phyloP scores from a whole-genome alignment of 2,888 invertebrate species.

The Ectemnius cavifrons region DNA sequence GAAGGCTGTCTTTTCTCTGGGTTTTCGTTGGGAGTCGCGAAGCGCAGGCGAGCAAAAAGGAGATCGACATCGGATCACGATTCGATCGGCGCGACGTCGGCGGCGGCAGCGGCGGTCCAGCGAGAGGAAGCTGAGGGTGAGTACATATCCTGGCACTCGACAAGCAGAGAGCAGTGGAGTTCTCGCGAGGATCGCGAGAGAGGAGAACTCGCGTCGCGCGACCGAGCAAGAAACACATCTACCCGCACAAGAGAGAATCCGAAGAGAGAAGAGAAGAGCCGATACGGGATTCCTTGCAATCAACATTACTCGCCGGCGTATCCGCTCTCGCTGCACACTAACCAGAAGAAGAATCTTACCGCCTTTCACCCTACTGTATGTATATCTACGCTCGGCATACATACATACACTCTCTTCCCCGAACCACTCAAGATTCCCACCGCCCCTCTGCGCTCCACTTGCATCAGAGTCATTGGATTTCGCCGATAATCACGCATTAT shows the following conservation, averaged over 20 bases:
- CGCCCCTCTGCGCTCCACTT: background rate
- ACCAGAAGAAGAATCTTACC: conserved; percentile 52
- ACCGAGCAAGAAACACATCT: conserved; percentile 46
- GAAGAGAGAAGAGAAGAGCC: conserved; percentile 39
- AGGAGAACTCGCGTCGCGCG: conserved; percentile 28
- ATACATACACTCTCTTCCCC: background rate
- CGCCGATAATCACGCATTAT: background rate
- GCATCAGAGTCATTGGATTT: background rate
- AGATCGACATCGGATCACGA: conserved; percentile 47
- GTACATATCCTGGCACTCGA: conserved; percentile 42
- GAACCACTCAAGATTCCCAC: background rate
- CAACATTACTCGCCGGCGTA: conserved; percentile 67
- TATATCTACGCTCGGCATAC: background rate
- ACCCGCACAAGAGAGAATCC: conserved; percentile 25
- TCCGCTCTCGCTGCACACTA: conserved; percentile 26
- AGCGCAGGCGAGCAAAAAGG: conserved; percentile 36
- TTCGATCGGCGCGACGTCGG: conserved; percentile 49
- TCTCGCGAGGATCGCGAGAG: too few relatives aligned
- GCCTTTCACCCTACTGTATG: conserved; percentile 34
- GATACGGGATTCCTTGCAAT: conserved; percentile 67
- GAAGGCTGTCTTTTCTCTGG: conserved; percentile 16
- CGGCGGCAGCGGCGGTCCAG: background rate
- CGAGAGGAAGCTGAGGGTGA: conserved; percentile 29
- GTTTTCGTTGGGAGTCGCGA: conserved; percentile 34
- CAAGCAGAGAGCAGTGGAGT: background rate